Evolutionary conservation across 2,888 invertebrate genomes (phyloP), one percentile per base, ranked within the genome.

Genomic region (Dynastes hyllus): DNA sequence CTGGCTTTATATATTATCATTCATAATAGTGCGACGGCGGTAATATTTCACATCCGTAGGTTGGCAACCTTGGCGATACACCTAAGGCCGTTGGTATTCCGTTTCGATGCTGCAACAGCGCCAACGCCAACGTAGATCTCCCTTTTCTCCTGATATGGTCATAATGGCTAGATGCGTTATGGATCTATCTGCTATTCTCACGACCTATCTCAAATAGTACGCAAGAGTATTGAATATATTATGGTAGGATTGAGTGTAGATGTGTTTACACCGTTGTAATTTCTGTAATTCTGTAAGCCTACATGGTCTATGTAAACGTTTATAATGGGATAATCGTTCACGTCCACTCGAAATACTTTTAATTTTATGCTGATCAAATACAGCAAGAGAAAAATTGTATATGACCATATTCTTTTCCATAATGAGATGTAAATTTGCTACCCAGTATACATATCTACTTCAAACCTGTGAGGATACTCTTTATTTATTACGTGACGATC

Each of bases 11-110:
- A 63, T 58, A 75, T 75, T 63, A 77, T 67, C 55, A 67, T 67
- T 67, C 50, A 67, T 69, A 77, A 69, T 77, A 77, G 58, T 67
- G 65, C 58, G 67, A 40, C 45, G 69, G 53, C 53, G 50, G 67
- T 53, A 67, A 77, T 69, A 77, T 58, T 55, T 77, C 16, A 63
- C 61, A 55, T 77, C 69, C 67, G 81, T 81, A 79, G 81, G 81
- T 76, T 78, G 81, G 76, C 79, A 81, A 78, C 81, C 81, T 81
- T 81, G 81, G 40, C 71, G 79, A 71, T 81, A 78, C 79, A 81
- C 81, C 81, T 81, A 81, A 81, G 81, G 81, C 79, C 81, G 79
- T 79, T 78, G 76, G 79, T 78, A 79, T 79, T 80, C 78, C 22
- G 77, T 80, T 79, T 37, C 50, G 61, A 27, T 63, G 55, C 69